A percentile compares a stretch with the other conserved stretches of the same genome.
These are phyloP conservation scores for Todiramphus chloris DNA, from an alignment of 2,113 vertebrate genomes.

Conservation along the genomic window DNA sequence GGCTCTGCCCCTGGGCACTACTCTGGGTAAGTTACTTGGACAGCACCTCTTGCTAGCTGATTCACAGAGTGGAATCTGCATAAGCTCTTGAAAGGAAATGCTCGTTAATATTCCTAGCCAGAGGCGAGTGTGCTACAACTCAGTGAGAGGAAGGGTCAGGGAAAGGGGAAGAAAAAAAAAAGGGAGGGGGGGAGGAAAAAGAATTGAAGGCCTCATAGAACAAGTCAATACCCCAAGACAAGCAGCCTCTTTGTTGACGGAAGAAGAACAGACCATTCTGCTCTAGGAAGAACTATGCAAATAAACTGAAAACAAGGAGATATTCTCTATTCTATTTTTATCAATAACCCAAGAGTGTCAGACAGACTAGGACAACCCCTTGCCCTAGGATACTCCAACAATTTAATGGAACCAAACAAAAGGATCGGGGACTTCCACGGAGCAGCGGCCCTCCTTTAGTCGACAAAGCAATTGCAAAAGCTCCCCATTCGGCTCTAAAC, in stretches of 20 bases:
- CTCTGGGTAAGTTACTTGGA: slow-evolving; percentile 54
- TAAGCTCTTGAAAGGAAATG: slow-evolving; percentile 62
- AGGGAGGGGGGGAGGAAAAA: neutral
- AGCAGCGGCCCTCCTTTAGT: neutral
- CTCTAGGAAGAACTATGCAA: slow-evolving; percentile 31
- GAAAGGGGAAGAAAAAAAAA: neutral
- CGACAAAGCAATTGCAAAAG: neutral
- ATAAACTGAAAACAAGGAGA: slow-evolving; percentile 50
- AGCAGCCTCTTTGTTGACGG: slow-evolving; percentile 46
- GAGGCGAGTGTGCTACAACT: slow-evolving; percentile 59
- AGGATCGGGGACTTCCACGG: neutral
- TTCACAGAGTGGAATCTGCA: slow-evolving; percentile 59
- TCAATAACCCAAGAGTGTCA: slow-evolving; percentile 37
- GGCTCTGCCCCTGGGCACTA: slow-evolving; percentile 6
- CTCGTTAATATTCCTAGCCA: slow-evolving; percentile 68
- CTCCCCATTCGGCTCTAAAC: neutral
- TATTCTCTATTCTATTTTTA: slow-evolving; percentile 59
- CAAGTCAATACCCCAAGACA: slow-evolving; percentile 42
- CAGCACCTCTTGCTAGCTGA: slow-evolving; percentile 46
- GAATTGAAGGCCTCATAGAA: slow-evolving; percentile 44
- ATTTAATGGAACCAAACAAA: neutral
- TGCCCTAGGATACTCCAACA: neutral
- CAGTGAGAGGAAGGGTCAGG: slow-evolving; percentile 36
- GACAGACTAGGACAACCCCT: neutral
- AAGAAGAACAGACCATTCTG: slow-evolving; percentile 50